Conservation (phyloP, 2,797 vertebrate species). For the Acestrorhynchus altus region DNA sequence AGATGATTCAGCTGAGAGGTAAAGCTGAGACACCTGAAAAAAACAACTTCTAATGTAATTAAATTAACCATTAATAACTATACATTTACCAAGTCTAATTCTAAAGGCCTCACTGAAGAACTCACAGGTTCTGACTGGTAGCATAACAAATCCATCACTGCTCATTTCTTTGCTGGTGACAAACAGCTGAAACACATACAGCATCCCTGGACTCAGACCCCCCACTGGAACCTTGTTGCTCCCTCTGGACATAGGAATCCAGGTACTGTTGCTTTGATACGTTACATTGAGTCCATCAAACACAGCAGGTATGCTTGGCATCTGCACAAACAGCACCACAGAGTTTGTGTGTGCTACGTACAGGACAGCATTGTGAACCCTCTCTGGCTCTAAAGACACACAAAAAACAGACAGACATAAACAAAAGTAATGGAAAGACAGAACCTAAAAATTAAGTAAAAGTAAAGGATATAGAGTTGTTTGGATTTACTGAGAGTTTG, state of each 20-base stretch:
- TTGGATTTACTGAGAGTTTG: constrained; percentile 82
- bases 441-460: constrained; percentile 6
- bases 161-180: constrained; percentile 76
- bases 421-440: neutral
- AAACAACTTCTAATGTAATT: no score
- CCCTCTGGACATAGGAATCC: constrained; percentile 60
- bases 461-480: neutral
- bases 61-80: no score
- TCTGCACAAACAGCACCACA: constrained; percentile 78
- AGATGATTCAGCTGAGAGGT: no score
- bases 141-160: constrained; percentile 74
- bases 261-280: constrained; percentile 63
- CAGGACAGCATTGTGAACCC: constrained; percentile 75
- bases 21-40: no score
- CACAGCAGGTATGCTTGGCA: constrained; percentile 70
- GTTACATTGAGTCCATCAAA: constrained; percentile 81
- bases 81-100: neutral
- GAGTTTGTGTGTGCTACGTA: constrained; percentile 67
- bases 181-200: constrained; percentile 78
- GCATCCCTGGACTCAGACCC: constrained; percentile 79
- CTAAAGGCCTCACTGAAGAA: constrained; percentile 24
- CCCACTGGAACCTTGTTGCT: constrained; percentile 68
- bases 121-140: constrained; percentile 83
- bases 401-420: neutral
- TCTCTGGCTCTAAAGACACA: constrained; percentile 77